A percentile compares a stretch with the other conserved stretches of the same genome.
These are phyloP conservation scores for Gadopsis marmoratus DNA, from an alignment of 2,797 vertebrate species.

Conservation along the genomic window DNA sequence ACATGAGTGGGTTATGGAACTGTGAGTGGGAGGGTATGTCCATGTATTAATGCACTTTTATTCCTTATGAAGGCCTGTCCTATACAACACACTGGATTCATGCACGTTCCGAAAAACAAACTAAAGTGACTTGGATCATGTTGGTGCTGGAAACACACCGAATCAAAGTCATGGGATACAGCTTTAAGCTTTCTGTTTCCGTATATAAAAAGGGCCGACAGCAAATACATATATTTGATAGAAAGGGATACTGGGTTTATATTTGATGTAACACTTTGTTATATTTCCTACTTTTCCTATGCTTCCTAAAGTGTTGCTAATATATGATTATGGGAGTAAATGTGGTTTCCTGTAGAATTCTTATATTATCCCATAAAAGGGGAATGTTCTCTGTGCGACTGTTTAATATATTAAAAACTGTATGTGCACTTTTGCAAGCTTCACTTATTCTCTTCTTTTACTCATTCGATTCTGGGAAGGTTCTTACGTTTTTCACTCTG, in stretches of 20 bases:
- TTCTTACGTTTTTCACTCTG: background rate
- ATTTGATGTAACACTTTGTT: background rate
- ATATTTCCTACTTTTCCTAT: background rate
- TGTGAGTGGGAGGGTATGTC: background rate
- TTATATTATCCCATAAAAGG: background rate
- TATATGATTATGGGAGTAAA: no score
- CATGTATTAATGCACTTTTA: background rate
- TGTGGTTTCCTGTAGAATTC: background rate
- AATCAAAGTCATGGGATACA: background rate
- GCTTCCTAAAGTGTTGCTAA: background rate
- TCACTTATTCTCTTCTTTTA: background rate
- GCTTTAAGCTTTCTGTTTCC: background rate
- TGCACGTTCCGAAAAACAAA: background rate
- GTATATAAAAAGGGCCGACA: background rate
- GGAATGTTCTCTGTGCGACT: background rate
- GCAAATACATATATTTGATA: background rate
- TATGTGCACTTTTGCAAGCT: background rate
- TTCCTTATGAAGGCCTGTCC: background rate
- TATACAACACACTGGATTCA: background rate
- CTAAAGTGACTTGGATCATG: background rate
- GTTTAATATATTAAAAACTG: background rate
- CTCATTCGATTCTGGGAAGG: no score
- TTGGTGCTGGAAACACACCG: no score
- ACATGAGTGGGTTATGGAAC: background rate
- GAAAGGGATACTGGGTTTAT: no score